These are phyloP conservation scores for Ammospiza nelsoni DNA, from an alignment of 2,113 vertebrate genomes.

Conservation along the genomic window DNA sequence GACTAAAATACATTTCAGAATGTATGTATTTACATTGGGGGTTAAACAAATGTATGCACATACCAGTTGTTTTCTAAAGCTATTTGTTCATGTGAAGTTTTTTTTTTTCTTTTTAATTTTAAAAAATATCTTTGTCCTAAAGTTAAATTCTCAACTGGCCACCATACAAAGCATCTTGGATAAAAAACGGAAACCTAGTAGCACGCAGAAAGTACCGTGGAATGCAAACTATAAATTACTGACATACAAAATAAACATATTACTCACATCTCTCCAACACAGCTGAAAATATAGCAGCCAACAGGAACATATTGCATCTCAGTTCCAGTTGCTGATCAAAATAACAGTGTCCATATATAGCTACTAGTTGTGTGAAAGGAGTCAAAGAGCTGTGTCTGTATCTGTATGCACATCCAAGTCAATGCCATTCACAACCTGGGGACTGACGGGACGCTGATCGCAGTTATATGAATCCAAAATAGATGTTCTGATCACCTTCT, in stretches of 20 bases:
- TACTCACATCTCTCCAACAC: conserved; percentile 22
- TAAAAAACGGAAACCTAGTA: conserved; percentile 22
- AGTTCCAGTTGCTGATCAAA: conserved; percentile 26
- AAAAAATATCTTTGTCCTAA: background rate
- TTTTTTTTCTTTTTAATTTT: background rate
- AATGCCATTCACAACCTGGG: background rate
- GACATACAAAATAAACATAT: conserved; percentile 34
- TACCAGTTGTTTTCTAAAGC: conserved; percentile 54
- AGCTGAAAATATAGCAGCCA: conserved; percentile 50
- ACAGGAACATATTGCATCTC: conserved; percentile 9
- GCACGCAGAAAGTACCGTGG: background rate
- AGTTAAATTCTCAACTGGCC: background rate
- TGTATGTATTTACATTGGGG: conserved; percentile 70
- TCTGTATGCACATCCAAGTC: background rate
- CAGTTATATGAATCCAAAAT: background rate
- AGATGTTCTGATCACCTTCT: background rate
- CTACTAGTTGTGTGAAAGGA: background rate
- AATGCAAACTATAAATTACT: conserved; percentile 38
- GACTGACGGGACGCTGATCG: background rate
- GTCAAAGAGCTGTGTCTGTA: background rate
- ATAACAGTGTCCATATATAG: conserved; percentile 25
- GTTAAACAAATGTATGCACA: conserved; percentile 59
- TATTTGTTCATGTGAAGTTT: conserved; percentile 16
- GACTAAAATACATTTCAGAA: conserved; percentile 71
- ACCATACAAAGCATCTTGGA: background rate